Conservation (phyloP, 2,113 vertebrate species). For the Oreochromis aureus region DNA sequence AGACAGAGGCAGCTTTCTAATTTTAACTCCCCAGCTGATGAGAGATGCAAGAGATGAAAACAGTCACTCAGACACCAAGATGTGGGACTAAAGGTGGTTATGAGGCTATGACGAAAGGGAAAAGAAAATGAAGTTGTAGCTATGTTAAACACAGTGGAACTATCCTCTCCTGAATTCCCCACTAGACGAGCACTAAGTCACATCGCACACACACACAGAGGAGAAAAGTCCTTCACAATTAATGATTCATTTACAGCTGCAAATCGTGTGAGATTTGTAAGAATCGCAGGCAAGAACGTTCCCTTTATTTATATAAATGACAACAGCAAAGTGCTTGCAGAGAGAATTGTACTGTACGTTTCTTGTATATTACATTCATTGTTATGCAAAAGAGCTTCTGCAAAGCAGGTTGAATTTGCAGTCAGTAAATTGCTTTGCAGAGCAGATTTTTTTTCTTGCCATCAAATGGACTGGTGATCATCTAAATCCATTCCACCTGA, state of each 20-base stretch:
- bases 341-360: conserved; percentile 11
- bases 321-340: neutral
- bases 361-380: conserved; percentile 16
- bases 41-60: conserved; percentile 20
- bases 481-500: neutral
- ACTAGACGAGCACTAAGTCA: neutral
- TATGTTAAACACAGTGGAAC: neutral
- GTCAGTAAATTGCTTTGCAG: conserved; percentile 22
- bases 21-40: conserved; percentile 42
- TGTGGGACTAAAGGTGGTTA: neutral
- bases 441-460: neutral
- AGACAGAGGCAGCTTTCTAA: conserved; percentile 39
- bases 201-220: neutral
- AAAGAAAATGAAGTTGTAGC: conserved; percentile 13
- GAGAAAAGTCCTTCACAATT: neutral
- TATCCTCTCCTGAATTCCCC: neutral
- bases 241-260: conserved; percentile 1
- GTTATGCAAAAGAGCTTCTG: conserved; percentile 40
- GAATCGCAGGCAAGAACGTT: neutral
- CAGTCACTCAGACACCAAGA: neutral
- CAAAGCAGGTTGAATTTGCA: conserved; percentile 4
- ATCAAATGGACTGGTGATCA: conserved; percentile 25
- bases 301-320: conserved; percentile 13
- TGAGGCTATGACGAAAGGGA: conserved; percentile 11
- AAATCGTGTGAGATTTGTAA: neutral